These are phyloP conservation scores for Helarctos malayanus DNA, from an alignment of 2,797 vertebrate genomes.

Conservation along the genomic window DNA sequence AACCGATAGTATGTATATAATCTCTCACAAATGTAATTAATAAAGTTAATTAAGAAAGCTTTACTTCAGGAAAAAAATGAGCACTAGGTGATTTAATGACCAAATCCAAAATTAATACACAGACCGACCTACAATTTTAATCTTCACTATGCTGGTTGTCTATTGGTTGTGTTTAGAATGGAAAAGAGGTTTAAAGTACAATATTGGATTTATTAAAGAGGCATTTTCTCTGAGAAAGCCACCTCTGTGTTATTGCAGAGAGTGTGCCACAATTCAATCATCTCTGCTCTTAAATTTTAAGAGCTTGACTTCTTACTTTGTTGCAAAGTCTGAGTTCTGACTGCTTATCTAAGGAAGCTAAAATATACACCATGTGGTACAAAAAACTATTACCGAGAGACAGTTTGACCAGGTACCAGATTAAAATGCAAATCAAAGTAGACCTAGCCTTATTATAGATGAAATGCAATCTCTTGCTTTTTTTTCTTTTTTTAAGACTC, in stretches of 20 bases:
- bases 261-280: conserved; percentile 18
- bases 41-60: conserved; percentile 55
- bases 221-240: conserved; percentile 38
- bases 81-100: conserved; percentile 8
- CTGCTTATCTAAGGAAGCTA: conserved; percentile 36
- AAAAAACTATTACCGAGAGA: conserved; percentile 3
- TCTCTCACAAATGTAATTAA: conserved; percentile 16
- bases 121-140: conserved; percentile 33
- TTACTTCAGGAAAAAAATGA: conserved; percentile 46
- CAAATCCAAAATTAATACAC: conserved; percentile 48
- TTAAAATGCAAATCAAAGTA: conserved; percentile 54
- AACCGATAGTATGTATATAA: neutral
- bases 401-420: conserved; percentile 28
- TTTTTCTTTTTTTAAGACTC: neutral
- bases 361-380: neutral
- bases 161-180: conserved; percentile 19
- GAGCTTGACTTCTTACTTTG: conserved; percentile 36
- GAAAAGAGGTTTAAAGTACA: neutral
- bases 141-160: neutral
- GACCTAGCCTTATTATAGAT: conserved; percentile 9
- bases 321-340: conserved; percentile 32
- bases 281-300: neutral
- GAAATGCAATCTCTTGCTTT: neutral
- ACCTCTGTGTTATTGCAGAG: neutral
- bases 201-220: conserved; percentile 50